Evolutionary conservation across 1,140 invertebrate species (phyloP).

Genomic region (Stegodyphus dumicola): DNA sequence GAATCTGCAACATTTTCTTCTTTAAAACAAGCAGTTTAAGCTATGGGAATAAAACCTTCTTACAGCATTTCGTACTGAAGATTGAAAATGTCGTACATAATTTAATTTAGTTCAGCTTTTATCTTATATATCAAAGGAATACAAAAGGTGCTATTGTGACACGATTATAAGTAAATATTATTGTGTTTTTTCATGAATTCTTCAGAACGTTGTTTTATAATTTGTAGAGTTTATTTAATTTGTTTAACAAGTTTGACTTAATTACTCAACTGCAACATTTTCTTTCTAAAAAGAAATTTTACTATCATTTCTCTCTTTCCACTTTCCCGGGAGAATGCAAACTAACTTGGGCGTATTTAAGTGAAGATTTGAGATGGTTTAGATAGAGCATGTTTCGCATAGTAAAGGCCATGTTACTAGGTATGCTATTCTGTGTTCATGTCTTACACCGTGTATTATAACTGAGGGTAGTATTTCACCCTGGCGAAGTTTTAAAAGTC

Average conservation of each 20-base stretch:
- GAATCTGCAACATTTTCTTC: neutral
- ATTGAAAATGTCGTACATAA: neutral
- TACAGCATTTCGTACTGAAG: neutral
- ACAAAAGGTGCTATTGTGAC: no score
- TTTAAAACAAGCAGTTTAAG: neutral
- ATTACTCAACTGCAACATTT: no score
- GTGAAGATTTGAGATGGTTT: no score
- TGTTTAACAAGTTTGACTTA: no score
- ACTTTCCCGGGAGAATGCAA: neutral
- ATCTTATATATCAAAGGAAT: no score
- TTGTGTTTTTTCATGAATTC: no score
- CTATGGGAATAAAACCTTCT: neutral
- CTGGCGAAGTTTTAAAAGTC: neutral
- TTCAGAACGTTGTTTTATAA: no score
- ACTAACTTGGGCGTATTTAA: neutral
- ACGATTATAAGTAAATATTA: no score
- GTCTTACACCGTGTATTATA: neutral
- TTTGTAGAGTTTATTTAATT: no score
- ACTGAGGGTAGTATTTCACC: neutral
- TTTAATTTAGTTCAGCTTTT: no score
- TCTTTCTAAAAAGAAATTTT: no score
- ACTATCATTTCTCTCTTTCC: no score
- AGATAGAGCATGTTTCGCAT: neutral
- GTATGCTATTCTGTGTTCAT: neutral
- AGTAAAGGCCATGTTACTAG: neutral